Evolutionary conservation across 1,140 invertebrate species (phyloP).

Genomic region (Euwallacea fornicatus): DNA sequence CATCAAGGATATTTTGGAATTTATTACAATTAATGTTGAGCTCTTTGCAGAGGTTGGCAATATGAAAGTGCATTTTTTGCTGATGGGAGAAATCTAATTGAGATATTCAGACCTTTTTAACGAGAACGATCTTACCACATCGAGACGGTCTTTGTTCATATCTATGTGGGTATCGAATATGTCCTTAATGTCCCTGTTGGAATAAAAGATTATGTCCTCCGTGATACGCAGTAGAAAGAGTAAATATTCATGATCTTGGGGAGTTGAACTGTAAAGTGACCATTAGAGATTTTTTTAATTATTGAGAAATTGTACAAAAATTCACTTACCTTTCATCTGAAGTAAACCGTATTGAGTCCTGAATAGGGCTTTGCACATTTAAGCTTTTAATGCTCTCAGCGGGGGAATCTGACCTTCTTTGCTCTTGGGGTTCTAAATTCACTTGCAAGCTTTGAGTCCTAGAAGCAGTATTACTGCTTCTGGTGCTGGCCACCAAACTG

Average conservation of each 20-base stretch:
- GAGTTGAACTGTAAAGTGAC: slow-evolving; percentile 34
- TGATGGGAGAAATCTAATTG: slow-evolving; percentile 23
- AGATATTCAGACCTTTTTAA: not conserved
- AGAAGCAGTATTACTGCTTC: slow-evolving; percentile 12
- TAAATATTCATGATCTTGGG: slow-evolving; percentile 45
- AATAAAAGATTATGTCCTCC: slow-evolving; percentile 49
- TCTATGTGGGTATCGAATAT: slow-evolving; percentile 46
- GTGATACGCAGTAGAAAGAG: slow-evolving; percentile 48
- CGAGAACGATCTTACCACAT: slow-evolving; percentile 35
- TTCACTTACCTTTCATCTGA: not conserved
- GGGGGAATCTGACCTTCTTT: not conserved
- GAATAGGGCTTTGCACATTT: not conserved
- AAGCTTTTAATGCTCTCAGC: not conserved
- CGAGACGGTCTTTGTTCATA: slow-evolving; percentile 43
- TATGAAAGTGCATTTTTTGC: slow-evolving; percentile 39
- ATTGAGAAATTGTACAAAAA: not conserved
- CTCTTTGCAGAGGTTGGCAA: slow-evolving; percentile 38
- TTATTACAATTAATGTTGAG: slow-evolving; percentile 36
- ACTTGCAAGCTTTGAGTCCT: not conserved
- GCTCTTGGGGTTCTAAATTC: not conserved
- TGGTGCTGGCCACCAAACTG: not conserved
- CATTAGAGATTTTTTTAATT: not conserved
- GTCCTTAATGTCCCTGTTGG: slow-evolving; percentile 42
- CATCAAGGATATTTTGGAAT: slow-evolving; percentile 10
- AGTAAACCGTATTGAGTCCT: not conserved